These are phyloP conservation scores for Lucilia cuprina DNA, from an alignment of 1,140 invertebrate genomes.

Conservation along the genomic window DNA sequence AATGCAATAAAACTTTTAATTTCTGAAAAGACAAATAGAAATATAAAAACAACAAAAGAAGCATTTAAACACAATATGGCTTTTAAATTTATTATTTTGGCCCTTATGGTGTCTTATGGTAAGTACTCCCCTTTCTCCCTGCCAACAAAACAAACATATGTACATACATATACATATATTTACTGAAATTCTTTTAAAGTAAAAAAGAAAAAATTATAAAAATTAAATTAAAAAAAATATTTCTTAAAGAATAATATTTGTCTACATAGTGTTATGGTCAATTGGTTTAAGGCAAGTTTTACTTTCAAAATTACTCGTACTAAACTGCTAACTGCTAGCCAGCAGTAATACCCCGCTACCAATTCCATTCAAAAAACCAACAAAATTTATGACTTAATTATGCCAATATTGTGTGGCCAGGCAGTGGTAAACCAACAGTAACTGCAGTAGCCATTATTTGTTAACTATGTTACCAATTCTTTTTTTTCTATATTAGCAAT, in stretches of 20 bases:
- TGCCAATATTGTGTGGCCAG: slow-evolving; percentile 21
- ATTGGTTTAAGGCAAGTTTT: slow-evolving; percentile 17
- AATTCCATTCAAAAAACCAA: background rate
- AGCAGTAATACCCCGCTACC: background rate
- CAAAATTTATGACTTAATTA: slow-evolving; percentile 28
- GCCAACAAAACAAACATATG: too few species aligned
- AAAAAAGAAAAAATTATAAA: too few species aligned
- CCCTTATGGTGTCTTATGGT: slow-evolving; percentile 24
- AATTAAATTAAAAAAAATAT: background rate
- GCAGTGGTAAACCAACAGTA: background rate
- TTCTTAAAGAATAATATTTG: too few species aligned
- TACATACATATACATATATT: background rate
- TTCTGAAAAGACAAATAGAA: background rate
- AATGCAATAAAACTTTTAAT: background rate
- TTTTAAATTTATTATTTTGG: slow-evolving; percentile 19
- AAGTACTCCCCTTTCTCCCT: background rate
- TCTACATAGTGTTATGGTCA: slow-evolving; percentile 21
- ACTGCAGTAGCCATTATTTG: background rate
- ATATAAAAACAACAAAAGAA: background rate
- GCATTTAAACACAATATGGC: background rate
- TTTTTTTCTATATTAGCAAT: background rate
- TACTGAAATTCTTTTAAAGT: background rate
- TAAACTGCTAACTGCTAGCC: background rate
- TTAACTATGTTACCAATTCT: background rate
- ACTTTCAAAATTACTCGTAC: slow-evolving; percentile 21